Conservation (phyloP, 2,797 vertebrate species). For the Myotis planiceps region DNA sequence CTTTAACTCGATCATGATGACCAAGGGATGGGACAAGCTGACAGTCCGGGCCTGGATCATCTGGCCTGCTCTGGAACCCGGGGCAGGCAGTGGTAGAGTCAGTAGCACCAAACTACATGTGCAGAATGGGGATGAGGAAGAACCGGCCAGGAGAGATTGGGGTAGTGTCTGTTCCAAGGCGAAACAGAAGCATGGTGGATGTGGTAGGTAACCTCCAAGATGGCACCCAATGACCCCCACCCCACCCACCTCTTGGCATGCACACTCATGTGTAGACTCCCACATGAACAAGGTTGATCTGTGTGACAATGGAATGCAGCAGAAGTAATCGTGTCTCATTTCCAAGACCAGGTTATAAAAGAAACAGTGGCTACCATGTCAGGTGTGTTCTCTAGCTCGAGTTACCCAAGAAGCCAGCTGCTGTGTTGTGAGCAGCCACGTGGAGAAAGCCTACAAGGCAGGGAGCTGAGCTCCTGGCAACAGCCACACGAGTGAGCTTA, state of each 20-base stretch:
- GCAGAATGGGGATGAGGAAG: not conserved
- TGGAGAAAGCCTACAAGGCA: fast-evolving
- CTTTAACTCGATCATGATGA: not conserved
- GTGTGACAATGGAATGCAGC: not conserved
- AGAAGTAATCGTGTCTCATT: fast-evolving
- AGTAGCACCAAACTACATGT: not conserved
- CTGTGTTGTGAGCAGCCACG: not conserved
- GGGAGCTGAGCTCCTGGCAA: not conserved
- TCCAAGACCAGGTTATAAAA: not conserved
- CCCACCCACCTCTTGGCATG: fast-evolving
- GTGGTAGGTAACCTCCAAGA: not conserved
- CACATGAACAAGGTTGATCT: not conserved
- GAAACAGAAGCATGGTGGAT: not conserved
- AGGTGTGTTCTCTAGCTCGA: too few relatives aligned
- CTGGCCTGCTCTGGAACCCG: not conserved
- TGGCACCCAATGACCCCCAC: not conserved
- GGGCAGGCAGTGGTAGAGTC: fast-evolving
- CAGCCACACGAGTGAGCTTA: not conserved
- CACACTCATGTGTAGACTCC: not conserved
- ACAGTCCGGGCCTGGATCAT: not conserved
- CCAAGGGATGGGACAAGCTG: not conserved
- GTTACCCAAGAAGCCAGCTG: not conserved
- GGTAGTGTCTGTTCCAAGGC: not conserved
- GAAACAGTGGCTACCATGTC: not conserved
- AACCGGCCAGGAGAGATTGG: not conserved